Percentiles rank a stretch among this genome's conserved stretches.
These are phyloP conservation scores for Escarpia spicata DNA, from an alignment of 2,888 invertebrate species.

Conservation along the genomic window DNA sequence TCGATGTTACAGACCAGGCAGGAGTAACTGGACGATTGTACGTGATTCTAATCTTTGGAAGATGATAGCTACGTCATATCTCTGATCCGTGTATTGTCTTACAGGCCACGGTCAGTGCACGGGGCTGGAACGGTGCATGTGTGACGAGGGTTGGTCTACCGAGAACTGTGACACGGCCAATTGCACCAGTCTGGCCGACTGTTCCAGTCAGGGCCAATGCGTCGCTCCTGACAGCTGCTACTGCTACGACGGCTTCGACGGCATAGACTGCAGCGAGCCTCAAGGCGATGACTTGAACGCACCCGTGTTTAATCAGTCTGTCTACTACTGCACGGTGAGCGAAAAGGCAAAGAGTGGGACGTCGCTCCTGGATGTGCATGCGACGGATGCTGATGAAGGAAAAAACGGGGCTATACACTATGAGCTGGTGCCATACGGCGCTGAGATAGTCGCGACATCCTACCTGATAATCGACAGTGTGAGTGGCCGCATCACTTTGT, in stretches of 20 bases:
- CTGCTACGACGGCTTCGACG: slow-evolving; percentile 95
- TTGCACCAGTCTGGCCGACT: slow-evolving; percentile 49
- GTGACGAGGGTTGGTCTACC: neutral
- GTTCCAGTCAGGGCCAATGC: slow-evolving; percentile 62
- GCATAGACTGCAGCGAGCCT: slow-evolving; percentile 86
- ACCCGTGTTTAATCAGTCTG: neutral
- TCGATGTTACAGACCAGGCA: too few species aligned
- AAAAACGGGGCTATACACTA: neutral
- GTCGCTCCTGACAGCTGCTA: slow-evolving; percentile 69
- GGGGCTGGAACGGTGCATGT: neutral
- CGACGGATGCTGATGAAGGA: neutral
- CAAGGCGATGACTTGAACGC: neutral
- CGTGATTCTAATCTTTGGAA: neutral
- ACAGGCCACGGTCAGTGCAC: neutral
- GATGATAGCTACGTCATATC: neutral
- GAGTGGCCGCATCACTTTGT: neutral
- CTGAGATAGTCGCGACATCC: neutral
- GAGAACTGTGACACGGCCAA: slow-evolving; percentile 4
- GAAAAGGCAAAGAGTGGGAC: neutral
- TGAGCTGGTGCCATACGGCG: neutral
- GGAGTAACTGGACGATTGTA: neutral
- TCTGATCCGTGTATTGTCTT: neutral
- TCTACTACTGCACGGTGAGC: neutral
- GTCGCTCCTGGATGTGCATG: neutral
- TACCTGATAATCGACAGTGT: neutral